Base-by-base conservation (phyloP, 2,888 invertebrate genomes). In the Seira ritae region DNA sequence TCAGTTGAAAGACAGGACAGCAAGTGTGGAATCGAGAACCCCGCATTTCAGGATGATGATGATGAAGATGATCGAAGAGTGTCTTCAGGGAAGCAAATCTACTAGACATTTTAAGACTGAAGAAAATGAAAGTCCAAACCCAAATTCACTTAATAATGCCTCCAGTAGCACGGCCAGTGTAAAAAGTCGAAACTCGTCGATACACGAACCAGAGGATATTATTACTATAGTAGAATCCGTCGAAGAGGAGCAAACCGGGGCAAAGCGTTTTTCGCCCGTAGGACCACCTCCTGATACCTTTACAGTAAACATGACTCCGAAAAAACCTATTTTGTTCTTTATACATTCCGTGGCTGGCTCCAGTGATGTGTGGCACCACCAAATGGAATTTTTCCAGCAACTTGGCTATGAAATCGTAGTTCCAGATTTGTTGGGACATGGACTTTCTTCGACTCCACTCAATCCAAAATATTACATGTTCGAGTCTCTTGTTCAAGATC, bases 301-400 rank as follows among this genome's bases (percentile, higher is more conserved):
- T 23, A 23, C 8, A 19, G 10, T 50, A 8, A 67, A 67, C 31
- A 24, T 19, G 1, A 2, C 67, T 1, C 74, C 74, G 2, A 80
- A 75, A 23, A 80, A 80, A 90, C 93, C 93, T 0, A 89, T 92
- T 62, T 90, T 94, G 75, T 92, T 94, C 84, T 93, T 94, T 88
- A 91, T 94, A 24, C 94, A 94, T 90, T 94, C 94, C 10, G 94
- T 94, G 84, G 94, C 94, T 2, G 93, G 93, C 3, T 93, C 93
- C 6, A 93, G 94, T 50, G 93, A 94, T 86, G 91, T 93, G 37
- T 94, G 94, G 92, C 92, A 92, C 87, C 90, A 92, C 79, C 93
- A 94, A 89, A 91, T 94, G 46, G 91, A 92, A 60, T 93, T 93
- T 90, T 93, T 94, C 89, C 91, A 92, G 62, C 62, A 90, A 68